phyloP scores from a whole-genome alignment of 2,113 vertebrate genomes.

The Campylorhamphus procurvoides region DNA sequence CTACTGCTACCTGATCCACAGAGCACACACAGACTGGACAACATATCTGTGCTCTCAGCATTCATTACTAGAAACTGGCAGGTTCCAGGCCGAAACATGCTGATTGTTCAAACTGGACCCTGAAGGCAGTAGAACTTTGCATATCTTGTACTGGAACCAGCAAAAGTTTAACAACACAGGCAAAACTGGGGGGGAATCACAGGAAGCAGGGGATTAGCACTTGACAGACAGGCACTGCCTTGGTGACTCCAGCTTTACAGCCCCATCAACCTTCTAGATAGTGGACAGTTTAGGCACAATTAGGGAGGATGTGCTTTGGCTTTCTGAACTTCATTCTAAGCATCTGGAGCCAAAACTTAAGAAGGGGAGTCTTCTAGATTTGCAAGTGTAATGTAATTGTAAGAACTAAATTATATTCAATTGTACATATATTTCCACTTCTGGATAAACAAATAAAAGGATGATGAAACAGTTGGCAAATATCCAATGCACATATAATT shows the following conservation, averaged over 20 bases:
- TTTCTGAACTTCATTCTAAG: neutral
- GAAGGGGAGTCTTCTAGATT: neutral
- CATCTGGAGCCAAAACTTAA: neutral
- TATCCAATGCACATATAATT: neutral
- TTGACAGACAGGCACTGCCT: neutral
- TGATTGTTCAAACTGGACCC: neutral
- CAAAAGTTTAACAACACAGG: neutral
- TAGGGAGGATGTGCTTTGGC: neutral
- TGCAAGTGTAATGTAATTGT: neutral
- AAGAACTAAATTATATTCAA: neutral
- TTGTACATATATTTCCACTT: neutral
- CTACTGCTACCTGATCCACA: neutral
- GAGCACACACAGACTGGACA: neutral
- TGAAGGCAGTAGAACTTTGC: neutral
- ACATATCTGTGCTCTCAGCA: neutral
- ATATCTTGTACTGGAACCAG: neutral
- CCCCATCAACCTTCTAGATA: neutral
- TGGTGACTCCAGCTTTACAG: neutral
- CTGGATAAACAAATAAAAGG: neutral
- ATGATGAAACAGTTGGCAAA: neutral
- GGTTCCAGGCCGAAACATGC: neutral
- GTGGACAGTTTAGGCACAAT: neutral
- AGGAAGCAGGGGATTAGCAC: neutral
- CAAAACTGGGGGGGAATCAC: neutral
- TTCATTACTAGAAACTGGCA: neutral